Percentiles rank a stretch among this genome's conserved stretches.
Conservation (phyloP, 2,888 invertebrate species). For the Ophion obscuratus region DNA sequence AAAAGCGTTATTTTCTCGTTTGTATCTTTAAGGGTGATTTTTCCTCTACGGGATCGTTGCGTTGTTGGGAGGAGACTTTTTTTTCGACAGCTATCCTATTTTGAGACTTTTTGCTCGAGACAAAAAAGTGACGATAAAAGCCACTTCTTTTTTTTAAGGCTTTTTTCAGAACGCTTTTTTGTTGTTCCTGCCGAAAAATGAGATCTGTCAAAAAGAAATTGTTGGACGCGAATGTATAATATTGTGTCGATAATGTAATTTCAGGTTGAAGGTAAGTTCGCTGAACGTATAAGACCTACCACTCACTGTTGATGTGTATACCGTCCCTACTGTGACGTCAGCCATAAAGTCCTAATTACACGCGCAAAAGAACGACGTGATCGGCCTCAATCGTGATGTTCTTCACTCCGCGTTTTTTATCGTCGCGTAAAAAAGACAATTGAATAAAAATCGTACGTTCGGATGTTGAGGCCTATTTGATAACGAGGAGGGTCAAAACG, state of each 20-base stretch:
- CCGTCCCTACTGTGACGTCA: conserved; percentile 70
- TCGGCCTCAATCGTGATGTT: neutral
- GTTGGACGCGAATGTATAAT: neutral
- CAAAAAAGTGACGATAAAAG: no score
- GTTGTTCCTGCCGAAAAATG: neutral
- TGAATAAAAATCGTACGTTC: neutral
- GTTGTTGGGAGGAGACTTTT: neutral
- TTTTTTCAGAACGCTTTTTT: no score
- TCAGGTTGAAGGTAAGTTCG: conserved; percentile 82
- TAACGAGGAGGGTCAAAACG: conserved; percentile 20
- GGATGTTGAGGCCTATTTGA: conserved; percentile 19
- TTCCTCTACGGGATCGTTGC: neutral
- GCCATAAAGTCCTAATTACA: conserved; percentile 74
- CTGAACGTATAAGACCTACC: conserved; percentile 67
- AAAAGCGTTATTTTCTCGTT: conserved; percentile 7
- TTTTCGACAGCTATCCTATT: no score
- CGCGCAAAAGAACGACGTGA: conserved; percentile 16
- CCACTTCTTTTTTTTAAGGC: no score
- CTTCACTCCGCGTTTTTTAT: neutral
- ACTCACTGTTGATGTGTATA: conserved; percentile 70
- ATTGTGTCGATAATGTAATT: conserved; percentile 66
- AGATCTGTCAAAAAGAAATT: neutral
- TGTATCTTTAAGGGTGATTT: neutral
- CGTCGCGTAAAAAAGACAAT: neutral
- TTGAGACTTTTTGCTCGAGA: no score